Evolutionary conservation across 2,113 vertebrate genomes (phyloP).

Genomic region (Actenoides lindsayi): DNA sequence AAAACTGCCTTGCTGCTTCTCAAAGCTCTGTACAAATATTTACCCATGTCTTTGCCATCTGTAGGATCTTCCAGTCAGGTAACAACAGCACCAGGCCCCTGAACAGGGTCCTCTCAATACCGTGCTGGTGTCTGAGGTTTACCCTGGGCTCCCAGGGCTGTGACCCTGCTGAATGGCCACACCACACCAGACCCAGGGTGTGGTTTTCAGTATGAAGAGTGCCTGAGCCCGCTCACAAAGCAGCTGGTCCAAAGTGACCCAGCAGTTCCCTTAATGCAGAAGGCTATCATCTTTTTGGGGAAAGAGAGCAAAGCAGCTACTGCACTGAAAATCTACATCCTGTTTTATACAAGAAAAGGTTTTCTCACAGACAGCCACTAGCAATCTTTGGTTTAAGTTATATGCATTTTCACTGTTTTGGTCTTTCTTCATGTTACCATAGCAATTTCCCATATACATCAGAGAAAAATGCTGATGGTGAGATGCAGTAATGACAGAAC

Average conservation of each 20-base stretch:
- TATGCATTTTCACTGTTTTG: background rate
- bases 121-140: background rate
- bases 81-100: background rate
- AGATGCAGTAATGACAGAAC: conserved; percentile 19
- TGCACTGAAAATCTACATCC: background rate
- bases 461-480: background rate
- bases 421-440: conserved; percentile 19
- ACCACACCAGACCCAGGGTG: background rate
- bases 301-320: background rate
- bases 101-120: background rate
- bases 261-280: background rate
- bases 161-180: background rate
- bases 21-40: background rate
- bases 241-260: background rate
- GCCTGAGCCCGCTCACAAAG: background rate
- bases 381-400: background rate
- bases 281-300: background rate
- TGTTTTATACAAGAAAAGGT: background rate
- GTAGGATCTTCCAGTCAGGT: background rate
- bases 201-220: background rate
- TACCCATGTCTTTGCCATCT: background rate
- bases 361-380: background rate
- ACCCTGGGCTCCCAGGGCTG: background rate
- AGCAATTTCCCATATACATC: conserved; percentile 30
- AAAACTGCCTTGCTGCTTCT: background rate